These are phyloP conservation scores for Triops cancriformis DNA, from an alignment of 1,140 invertebrate species.

Conservation along the genomic window DNA sequence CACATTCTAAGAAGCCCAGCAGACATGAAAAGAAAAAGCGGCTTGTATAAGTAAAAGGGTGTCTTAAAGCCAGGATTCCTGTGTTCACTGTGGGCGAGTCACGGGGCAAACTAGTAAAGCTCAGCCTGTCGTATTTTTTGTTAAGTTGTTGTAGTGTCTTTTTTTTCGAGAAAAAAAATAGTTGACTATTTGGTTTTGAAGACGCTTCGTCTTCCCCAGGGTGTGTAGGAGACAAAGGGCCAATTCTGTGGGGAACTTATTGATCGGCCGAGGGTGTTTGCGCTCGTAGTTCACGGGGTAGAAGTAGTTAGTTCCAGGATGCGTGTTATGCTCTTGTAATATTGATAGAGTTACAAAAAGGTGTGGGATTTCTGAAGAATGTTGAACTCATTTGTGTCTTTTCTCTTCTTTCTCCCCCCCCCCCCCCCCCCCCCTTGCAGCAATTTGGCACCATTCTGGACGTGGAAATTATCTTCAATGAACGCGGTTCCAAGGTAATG, in stretches of 20 bases:
- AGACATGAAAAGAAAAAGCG: too few relatives aligned
- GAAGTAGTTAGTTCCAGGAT: too few relatives aligned
- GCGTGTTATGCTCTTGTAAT: not conserved
- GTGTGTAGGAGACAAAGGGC: not conserved
- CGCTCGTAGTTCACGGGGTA: too few relatives aligned
- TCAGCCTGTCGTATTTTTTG: too few relatives aligned
- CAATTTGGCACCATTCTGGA: constrained; percentile 97
- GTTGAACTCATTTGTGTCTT: not conserved
- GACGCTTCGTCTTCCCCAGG: not conserved
- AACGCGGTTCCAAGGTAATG: constrained; percentile 83
- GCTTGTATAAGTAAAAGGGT: too few relatives aligned
- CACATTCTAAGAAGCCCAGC: too few relatives aligned
- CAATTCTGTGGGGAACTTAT: not conserved
- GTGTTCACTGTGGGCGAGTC: too few relatives aligned
- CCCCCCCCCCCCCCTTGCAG: too few relatives aligned
- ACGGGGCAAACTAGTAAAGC: too few relatives aligned
- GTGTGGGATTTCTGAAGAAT: not conserved
- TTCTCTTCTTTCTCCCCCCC: not conserved
- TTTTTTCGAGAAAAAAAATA: not conserved
- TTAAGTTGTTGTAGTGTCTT: too few relatives aligned
- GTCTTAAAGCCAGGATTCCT: too few relatives aligned
- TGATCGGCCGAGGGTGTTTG: not conserved
- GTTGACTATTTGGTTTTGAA: not conserved
- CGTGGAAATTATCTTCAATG: constrained; percentile 99
- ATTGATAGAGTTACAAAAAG: not conserved